Percentiles rank a stretch among this genome's conserved stretches.
phyloP scores from a whole-genome alignment of 2,113 vertebrate species.

The Merops nubicus region DNA sequence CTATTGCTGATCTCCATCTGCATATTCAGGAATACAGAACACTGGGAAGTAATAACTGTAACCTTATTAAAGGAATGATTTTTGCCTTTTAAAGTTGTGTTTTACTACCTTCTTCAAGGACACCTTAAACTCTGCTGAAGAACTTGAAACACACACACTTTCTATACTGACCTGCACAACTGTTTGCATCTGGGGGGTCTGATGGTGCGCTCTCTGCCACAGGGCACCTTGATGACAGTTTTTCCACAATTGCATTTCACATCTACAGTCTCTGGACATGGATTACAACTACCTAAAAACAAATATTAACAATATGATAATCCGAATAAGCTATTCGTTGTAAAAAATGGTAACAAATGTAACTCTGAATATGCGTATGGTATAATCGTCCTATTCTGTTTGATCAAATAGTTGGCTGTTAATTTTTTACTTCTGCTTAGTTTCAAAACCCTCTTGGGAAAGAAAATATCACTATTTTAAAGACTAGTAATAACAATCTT shows the following conservation, averaged over 20 bases:
- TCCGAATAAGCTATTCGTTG: not conserved
- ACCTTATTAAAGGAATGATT: not conserved
- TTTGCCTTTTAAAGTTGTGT: not conserved
- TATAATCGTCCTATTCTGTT: not conserved
- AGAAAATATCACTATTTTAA: not conserved
- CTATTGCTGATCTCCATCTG: not conserved
- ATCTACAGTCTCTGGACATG: slow-evolving; percentile 84
- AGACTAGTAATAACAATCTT: not conserved
- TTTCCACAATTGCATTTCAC: slow-evolving; percentile 85
- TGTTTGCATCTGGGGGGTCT: slow-evolving; percentile 86
- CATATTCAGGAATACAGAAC: not conserved
- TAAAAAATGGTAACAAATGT: not conserved
- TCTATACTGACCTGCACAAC: slow-evolving; percentile 80
- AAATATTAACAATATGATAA: not conserved
- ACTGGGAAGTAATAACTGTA: not conserved
- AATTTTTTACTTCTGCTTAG: not conserved
- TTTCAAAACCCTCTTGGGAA: not conserved
- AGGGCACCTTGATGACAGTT: slow-evolving; percentile 83
- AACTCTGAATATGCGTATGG: not conserved
- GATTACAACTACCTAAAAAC: slow-evolving; percentile 86
- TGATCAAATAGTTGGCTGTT: not conserved
- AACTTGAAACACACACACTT: not conserved
- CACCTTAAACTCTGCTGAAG: not conserved
- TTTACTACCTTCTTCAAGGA: not conserved
- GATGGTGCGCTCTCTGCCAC: slow-evolving; percentile 87